A percentile compares a stretch with the other conserved stretches of the same genome.
phyloP scores from a whole-genome alignment of 2,888 invertebrate genomes.

The Caenorhabditis japonica region DNA sequence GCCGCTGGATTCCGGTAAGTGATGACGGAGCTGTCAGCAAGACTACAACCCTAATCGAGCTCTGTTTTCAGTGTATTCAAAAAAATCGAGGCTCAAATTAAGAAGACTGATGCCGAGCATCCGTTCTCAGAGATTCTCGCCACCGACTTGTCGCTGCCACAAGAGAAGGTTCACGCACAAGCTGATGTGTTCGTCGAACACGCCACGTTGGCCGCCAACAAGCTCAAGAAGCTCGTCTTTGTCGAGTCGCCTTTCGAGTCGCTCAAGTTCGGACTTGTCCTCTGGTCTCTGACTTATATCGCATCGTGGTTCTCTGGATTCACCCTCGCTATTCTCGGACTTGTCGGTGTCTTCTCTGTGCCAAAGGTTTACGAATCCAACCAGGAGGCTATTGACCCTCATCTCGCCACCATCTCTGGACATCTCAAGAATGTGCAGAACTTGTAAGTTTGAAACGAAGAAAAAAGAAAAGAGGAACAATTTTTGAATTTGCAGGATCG shows the following conservation, averaged over 20 bases:
- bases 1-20: conserved; percentile 88
- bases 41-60: conserved; percentile 85
- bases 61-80: conserved; percentile 56
- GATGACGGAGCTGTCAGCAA: conserved; percentile 84
- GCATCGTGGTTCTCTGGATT: conserved; percentile 99
- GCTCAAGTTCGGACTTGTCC: conserved; percentile 87
- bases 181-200: conserved; percentile 90
- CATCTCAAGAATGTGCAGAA: conserved; percentile 73
- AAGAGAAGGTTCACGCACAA: conserved; percentile 91
- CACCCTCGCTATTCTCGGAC: conserved; percentile 91
- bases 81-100: conserved; percentile 78
- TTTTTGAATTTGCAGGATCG: conserved; percentile 59
- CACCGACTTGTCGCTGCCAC: conserved; percentile 88
- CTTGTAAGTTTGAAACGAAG: conserved; percentile 57
- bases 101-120: conserved; percentile 94
- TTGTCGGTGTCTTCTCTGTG: conserved; percentile 73
- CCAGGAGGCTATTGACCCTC: conserved; percentile 76
- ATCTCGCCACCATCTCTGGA: conserved; percentile 69
- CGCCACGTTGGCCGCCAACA: conserved; percentile 86
- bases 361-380: conserved; percentile 76
- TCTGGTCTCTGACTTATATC: conserved; percentile 96
- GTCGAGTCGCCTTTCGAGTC: conserved; percentile 94
- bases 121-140: conserved; percentile 94
- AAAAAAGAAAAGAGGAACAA: not conserved
- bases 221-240: conserved; percentile 92